Conservation (phyloP, 2,113 vertebrate genomes). For the Pithys albifrons region DNA sequence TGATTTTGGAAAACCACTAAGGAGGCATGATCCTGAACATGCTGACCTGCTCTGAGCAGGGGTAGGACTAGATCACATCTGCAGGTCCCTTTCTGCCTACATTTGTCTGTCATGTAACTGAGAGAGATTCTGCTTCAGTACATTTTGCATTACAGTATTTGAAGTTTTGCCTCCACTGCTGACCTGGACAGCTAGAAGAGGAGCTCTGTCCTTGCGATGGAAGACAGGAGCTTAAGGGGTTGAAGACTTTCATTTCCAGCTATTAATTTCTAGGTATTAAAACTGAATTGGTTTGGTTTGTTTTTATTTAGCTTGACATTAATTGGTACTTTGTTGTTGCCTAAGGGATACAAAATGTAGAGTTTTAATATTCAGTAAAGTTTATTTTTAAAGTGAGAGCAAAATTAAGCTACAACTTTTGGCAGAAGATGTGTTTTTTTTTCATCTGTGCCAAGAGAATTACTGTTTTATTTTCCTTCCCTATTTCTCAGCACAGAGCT, state of each 20-base stretch:
- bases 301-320: neutral
- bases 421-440: neutral
- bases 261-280: neutral
- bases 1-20: neutral
- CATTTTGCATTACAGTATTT: neutral
- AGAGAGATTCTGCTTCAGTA: neutral
- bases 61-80: neutral
- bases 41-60: neutral
- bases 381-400: constrained; percentile 34
- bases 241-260: neutral
- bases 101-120: neutral
- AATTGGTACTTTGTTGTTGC: neutral
- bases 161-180: neutral
- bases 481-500: neutral
- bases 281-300: neutral
- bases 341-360: neutral
- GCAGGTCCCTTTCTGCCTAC: neutral
- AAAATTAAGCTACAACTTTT: constrained; percentile 8
- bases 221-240: neutral
- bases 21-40: neutral
- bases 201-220: neutral
- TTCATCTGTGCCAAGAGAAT: neutral
- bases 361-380: neutral
- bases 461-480: neutral
- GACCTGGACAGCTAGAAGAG: neutral